These are phyloP conservation scores for Andrena bicolor DNA, from an alignment of 2,888 invertebrate species.

Conservation along the genomic window DNA sequence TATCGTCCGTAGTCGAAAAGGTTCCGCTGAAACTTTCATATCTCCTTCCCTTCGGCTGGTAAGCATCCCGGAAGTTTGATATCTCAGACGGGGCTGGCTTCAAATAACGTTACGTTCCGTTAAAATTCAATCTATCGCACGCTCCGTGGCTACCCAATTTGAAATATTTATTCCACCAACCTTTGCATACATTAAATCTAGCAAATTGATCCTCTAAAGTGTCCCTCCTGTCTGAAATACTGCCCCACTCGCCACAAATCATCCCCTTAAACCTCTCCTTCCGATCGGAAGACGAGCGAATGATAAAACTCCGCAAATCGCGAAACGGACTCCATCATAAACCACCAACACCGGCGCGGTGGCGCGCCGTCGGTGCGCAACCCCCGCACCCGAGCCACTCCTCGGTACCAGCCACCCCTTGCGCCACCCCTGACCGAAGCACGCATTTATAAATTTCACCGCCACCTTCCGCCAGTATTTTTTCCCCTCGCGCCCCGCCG, in stretches of 20 bases:
- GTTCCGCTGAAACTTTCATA: conserved; percentile 40
- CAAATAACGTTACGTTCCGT: conserved; percentile 14
- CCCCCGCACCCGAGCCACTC: not conserved
- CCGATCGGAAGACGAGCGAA: conserved; percentile 14
- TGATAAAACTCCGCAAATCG: conserved; percentile 24
- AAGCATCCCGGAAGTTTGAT: conserved; percentile 24
- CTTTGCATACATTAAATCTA: not conserved
- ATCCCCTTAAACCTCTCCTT: not conserved
- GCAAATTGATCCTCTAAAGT: not conserved
- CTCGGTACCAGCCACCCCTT: not conserved
- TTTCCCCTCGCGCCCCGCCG: conserved; percentile 2
- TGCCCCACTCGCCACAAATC: not conserved
- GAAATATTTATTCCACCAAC: not conserved
- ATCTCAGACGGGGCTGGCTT: conserved; percentile 11
- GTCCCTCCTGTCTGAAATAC: not conserved
- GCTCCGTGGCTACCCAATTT: too few relatives aligned
- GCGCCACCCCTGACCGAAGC: conserved; percentile 22
- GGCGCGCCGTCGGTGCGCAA: not conserved
- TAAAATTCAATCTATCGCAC: not conserved
- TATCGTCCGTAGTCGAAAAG: conserved; percentile 36
- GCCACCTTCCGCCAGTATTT: conserved; percentile 26
- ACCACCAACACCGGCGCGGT: not conserved
- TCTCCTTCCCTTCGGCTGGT: conserved; percentile 7
- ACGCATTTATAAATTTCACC: conserved; percentile 44
- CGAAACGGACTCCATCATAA: conserved; percentile 18